Evolutionary conservation across 1,140 invertebrate species (phyloP).

Genomic region (Conopomorpha cramerella): DNA sequence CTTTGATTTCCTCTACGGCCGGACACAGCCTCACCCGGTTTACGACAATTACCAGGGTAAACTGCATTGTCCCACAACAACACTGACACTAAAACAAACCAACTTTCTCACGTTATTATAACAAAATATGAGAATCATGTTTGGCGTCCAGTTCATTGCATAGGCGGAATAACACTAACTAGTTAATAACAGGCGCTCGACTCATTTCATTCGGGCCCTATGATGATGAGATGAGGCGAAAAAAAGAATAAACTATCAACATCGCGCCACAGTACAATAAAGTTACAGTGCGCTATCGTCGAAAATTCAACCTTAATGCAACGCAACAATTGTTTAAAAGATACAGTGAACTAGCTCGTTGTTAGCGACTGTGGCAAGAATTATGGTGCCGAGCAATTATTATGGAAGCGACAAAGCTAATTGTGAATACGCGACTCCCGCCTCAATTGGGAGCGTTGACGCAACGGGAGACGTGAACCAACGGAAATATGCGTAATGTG

Average conservation of each 20-base stretch:
- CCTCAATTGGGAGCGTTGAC: constrained; percentile 39
- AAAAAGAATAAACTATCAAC: constrained; percentile 25
- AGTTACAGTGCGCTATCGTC: no score
- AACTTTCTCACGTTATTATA: constrained; percentile 29
- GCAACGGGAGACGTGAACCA: no score
- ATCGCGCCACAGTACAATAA: constrained; percentile 11
- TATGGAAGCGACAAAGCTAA: constrained; percentile 47
- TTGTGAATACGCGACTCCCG: constrained; percentile 48
- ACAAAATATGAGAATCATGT: constrained; percentile 35
- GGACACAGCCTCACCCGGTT: constrained; percentile 47
- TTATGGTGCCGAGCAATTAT: constrained; percentile 26
- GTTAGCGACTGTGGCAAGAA: constrained; percentile 4
- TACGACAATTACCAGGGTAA: constrained; percentile 48
- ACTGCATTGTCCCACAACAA: constrained; percentile 38
- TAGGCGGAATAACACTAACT: constrained; percentile 23
- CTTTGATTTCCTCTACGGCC: constrained; percentile 32
- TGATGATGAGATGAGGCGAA: constrained; percentile 15
- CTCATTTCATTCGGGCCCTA: no score
- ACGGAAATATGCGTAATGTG: no score
- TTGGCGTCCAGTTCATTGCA: constrained; percentile 29
- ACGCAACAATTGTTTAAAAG: no score
- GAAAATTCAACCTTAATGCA: no score
- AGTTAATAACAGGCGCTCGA: no score
- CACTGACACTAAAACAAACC: constrained; percentile 17
- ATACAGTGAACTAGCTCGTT: no score